Base-by-base conservation (phyloP, 2,797 vertebrate genomes). In the Poeciliopsis gracilis region DNA sequence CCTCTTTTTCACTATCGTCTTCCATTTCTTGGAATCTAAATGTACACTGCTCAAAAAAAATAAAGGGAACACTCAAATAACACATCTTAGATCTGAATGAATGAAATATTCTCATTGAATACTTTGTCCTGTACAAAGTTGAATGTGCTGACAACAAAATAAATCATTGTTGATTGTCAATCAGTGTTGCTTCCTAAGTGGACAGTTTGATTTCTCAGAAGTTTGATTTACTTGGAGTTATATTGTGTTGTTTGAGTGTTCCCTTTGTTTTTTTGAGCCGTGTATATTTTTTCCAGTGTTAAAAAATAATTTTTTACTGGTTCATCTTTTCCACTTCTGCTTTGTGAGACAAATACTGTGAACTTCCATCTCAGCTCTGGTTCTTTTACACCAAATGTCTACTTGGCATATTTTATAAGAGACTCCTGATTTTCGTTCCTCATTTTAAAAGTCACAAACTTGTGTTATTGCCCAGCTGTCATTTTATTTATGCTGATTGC, bases 391-490 rank as follows among this genome's bases (percentile, higher is more conserved):
- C 67, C 3, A 45, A 10, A 15, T 78, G 78, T 46, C 8, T 28
- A 59, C 61, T 82, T 63, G 33, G 0, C 87, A 82, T 6, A 72
- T 85, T 84, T 79, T 82, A 10, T 69, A 28, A 74, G 0, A 77
- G 75, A 0, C 73, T 43, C 45, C 43, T 73, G 77, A 80, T 72
- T 59, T 86, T 16, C 70, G 84, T 91, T 91, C 87, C 85, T 85
- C 69, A 12, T 87, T 86, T 80, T 80, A 12, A 36, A 30, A 55
- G 20, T 84, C 73, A 85, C 33, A 61, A 61, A 3, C 0, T 45
- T 9, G 43, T 13, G 0, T 49, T 30, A 45, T 88, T 84, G 77
- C 73, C 84, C 16, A 84, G 82, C 69, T 25, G 5, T 8, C 4
- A 13, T 85, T 86, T 80, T 25, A 41, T 41, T 67, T 25, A 49